Evolutionary conservation across 2,888 invertebrate species (phyloP), one percentile per base, ranked within the genome.

Genomic region (Bugula neritina): DNA sequence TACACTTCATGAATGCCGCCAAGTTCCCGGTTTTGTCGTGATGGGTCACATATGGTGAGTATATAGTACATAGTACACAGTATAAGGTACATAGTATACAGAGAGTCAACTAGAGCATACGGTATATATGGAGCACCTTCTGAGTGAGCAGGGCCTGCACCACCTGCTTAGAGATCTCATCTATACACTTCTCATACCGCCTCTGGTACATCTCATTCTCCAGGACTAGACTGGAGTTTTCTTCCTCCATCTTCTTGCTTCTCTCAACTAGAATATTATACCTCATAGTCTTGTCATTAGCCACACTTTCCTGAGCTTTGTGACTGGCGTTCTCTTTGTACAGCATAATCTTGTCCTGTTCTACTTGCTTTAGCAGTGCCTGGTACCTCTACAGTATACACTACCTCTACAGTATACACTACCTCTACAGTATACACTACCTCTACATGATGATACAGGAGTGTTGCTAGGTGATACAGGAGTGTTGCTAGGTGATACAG

Each of bases 111-210:
- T n/a, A n/a, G n/a, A n/a, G n/a, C n/a, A n/a, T n/a, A n/a, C n/a
- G n/a, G n/a, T n/a, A n/a, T n/a, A n/a, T n/a, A n/a, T n/a, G n/a
- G n/a, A n/a, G n/a, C n/a, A 70, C 70, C 70, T 70, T 70, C 31
- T 70, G 70, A 5, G 54, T 70, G 2, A 70, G 70, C 23, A 70
- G 52, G 21, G 70, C 70, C 23, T 70, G 52, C 17, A 70, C 54
- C 91, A 85, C 92, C 90, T 86, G 92, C 90, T 79, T 92, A 85
- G 83, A 92, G 88, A 79, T 89, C 73, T 83, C 82, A 73, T 82
- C 82, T 43, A 83, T 79, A 75, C 82, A 83, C 86, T 85, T 92
- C 91, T 80, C 83, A 85, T 92, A 92, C 79, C 92, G 91, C 75
- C 89, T 87, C 74, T 89, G 85, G 77, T 89, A 89, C 74, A 88